These are phyloP conservation scores for Alligator sinensis DNA, from an alignment of 2,113 vertebrate species.

Conservation along the genomic window DNA sequence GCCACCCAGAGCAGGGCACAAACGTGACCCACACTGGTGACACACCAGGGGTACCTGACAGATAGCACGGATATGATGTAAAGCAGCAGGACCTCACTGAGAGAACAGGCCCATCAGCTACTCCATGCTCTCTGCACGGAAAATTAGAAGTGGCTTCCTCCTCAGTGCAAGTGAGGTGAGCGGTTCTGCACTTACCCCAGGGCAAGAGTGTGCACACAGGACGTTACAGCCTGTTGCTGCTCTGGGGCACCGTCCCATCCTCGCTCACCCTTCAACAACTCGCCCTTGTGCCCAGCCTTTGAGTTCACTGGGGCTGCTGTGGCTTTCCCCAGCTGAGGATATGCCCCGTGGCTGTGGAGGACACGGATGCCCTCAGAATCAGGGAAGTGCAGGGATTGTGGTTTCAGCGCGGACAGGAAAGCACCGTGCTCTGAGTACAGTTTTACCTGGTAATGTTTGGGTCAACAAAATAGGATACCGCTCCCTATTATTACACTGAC, in stretches of 20 bases:
- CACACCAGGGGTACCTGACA: background rate
- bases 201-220: no score
- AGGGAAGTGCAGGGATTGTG: fast-evolving
- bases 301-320: background rate
- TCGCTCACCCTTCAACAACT: no score
- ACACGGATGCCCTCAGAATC: fast-evolving
- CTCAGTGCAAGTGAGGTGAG: no score
- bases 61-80: background rate
- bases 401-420: fast-evolving
- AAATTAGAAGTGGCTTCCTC: no score
- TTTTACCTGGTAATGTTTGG: background rate
- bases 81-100: background rate
- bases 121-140: no score
- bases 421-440: fast-evolving
- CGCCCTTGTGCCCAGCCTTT: background rate
- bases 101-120: no score
- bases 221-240: no score
- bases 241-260: no score
- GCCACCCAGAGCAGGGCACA: fast-evolving
- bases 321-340: background rate
- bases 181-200: no score
- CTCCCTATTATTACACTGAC: fast-evolving
- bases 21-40: background rate
- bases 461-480: background rate
- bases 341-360: fast-evolving